Percentiles rank a stretch among this genome's conserved stretches.
Evolutionary conservation across 1,140 invertebrate genomes (phyloP).

Genomic region (Trichonephila inaurata): DNA sequence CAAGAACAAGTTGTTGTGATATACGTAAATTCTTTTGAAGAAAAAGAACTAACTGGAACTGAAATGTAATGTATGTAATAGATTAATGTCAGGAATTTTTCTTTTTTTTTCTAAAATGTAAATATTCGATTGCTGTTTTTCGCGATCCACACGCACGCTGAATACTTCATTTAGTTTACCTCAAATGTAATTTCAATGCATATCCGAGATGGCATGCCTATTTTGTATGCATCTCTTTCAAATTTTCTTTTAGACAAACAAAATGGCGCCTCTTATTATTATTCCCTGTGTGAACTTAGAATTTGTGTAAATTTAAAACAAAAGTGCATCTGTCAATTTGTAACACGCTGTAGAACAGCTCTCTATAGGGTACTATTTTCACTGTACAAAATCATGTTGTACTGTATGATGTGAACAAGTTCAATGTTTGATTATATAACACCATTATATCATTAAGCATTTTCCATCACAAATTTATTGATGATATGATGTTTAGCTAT

Average conservation of each 20-base stretch:
- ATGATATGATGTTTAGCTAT: slow-evolving; percentile 18
- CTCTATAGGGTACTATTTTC: slow-evolving; percentile 58
- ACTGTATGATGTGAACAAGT: slow-evolving; percentile 63
- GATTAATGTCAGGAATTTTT: slow-evolving; percentile 34
- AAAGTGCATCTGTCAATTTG: slow-evolving; percentile 60
- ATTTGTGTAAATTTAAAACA: neutral
- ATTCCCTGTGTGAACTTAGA: slow-evolving; percentile 49
- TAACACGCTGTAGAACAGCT: slow-evolving; percentile 74
- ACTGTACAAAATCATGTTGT: slow-evolving; percentile 74
- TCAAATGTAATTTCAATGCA: slow-evolving; percentile 41
- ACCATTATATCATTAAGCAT: slow-evolving; percentile 60
- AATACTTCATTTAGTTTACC: slow-evolving; percentile 25
- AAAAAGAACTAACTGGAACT: slow-evolving; percentile 16
- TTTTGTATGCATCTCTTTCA: slow-evolving; percentile 43
- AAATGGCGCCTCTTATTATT: slow-evolving; percentile 3
- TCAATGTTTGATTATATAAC: slow-evolving; percentile 37
- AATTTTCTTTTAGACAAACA: slow-evolving; percentile 38
- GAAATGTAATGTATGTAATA: neutral
- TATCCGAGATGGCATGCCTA: slow-evolving; percentile 2
- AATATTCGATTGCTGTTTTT: slow-evolving; percentile 38
- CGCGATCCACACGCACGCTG: slow-evolving; percentile 46
- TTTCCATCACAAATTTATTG: slow-evolving; percentile 53
- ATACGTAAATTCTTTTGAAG: slow-evolving; percentile 30
- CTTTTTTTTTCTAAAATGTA: slow-evolving; percentile 31
- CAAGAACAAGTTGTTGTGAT: slow-evolving; percentile 57